Base-by-base conservation (phyloP, 1,140 invertebrate genomes). In the Drosophila parabipectinata region DNA sequence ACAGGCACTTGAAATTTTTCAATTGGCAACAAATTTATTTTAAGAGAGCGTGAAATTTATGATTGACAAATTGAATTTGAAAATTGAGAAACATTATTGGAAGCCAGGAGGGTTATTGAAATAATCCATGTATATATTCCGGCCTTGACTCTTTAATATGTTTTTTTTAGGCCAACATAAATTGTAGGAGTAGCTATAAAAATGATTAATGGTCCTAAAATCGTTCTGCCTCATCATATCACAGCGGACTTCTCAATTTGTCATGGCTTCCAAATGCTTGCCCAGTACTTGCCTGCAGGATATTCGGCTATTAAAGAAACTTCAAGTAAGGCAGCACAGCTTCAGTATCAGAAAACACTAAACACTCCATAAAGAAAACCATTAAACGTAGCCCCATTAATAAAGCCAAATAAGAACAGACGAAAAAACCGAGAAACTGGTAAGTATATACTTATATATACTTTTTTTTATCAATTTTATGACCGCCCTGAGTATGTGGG, bases 21-120 rank as follows among this genome's bases (percentile, higher is more conserved):
- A 84, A 88, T 88, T 89, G 84, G 77, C 73, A 54, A 66, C 60
- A 69, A 89, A 90, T 88, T 89, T 89, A 78, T 90, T 84, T 80
- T 80, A 89, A 88, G 79, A 84, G 58, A 75, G 64, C 84, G 80
- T 88, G 84, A 88, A 88, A 88, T 88, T 88, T 88, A 89, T 89
- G 84, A 84, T 57, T 88, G 84, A 84, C 79, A 88, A 88, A 88
- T 88, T 88, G 84, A 88, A 88, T 88, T 89, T 75, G 61, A 60
- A 57, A 71, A 71, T 71, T 57, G 67, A 50, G 67, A 50, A 63
- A 73, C 28, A 74, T 72, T 73, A 55, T 51, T 56, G 15, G 34
- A 4, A 1, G 21, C 2, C 45, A 37, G 28, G 14, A 39, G 26
- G 0, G 12, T 1, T 9, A 6, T 7, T 4, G 7, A 39, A 67